Conservation (phyloP, 2,888 invertebrate species). For the Drosophila fulvimacula region DNA sequence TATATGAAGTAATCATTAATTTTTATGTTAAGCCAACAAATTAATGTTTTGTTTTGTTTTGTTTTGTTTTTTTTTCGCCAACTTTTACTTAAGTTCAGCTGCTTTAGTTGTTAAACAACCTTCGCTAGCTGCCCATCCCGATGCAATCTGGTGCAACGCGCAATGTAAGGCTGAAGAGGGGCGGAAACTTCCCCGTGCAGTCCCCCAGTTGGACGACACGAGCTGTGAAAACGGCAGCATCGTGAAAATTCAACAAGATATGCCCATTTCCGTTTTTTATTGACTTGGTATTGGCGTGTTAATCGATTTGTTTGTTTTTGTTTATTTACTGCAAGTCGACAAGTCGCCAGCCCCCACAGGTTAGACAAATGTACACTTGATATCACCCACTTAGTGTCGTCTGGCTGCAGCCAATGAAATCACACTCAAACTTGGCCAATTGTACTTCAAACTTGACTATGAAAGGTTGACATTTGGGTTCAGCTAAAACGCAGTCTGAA, state of each 20-base stretch:
- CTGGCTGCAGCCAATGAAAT: not conserved
- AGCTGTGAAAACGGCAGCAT: conserved; percentile 36
- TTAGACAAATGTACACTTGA: conserved; percentile 28
- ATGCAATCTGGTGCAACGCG: conserved; percentile 33
- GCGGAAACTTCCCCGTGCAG: not conserved
- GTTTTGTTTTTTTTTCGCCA: conserved; percentile 1
- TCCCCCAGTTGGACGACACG: not conserved
- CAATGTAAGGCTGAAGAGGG: not conserved
- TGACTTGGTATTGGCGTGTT: conserved; percentile 41
- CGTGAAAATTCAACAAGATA: conserved; percentile 13
- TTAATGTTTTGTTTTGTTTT: conserved; percentile 35
- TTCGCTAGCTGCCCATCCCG: conserved; percentile 21
- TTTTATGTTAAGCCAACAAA: conserved; percentile 65
- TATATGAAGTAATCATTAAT: conserved; percentile 67
- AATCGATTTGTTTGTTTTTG: conserved; percentile 43
- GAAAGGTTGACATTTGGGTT: conserved; percentile 8
- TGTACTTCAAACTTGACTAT: conserved; percentile 26
- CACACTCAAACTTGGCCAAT: conserved; percentile 3
- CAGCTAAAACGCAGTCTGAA: not conserved
- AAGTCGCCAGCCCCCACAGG: conserved; percentile 7
- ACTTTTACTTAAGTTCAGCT: conserved; percentile 50
- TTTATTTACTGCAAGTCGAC: conserved; percentile 29
- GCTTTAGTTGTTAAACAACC: conserved; percentile 39
- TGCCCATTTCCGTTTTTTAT: conserved; percentile 29
- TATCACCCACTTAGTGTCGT: conserved; percentile 5